Base-by-base conservation (phyloP, 1,140 invertebrate genomes). In the Caenorhabditis briggsae region DNA sequence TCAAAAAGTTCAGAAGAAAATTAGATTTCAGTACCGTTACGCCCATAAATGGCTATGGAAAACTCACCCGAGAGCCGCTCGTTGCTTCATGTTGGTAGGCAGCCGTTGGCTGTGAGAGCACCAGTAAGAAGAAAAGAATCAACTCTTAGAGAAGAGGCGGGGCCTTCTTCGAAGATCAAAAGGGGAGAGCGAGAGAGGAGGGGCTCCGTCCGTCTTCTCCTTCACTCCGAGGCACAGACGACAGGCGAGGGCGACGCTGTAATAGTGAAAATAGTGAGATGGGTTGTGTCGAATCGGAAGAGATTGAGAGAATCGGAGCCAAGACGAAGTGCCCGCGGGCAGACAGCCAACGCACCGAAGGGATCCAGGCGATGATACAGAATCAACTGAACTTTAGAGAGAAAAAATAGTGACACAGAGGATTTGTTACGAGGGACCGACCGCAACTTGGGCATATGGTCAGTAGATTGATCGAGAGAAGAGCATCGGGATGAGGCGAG, bases 51-150 rank as follows among this genome's bases (percentile, higher is more conserved):
- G 70, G 70, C 5, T 16, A 14, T 23, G 43, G 12, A 43, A 50
- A 70, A 70, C 70, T 78, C 14, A 78, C 70, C 70, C 70, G 46
- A 78, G 46, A 78, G 70, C 70, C 46, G 70, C 8, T 78, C 70
- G 70, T 78, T 78, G 70, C 70, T 78, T 78, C 70, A 78, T 78
- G 70, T 20, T 78, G 70, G 70, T 78, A 78, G 46, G 70, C 70
- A 78, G 70, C 70, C 70, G 70, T 53, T 78, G 70, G 70, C 70
- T 78, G 70, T 78, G 70, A 78, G 70, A 78, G 70, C 70, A 50
- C 70, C 70, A 78, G 70, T 78, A 43, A 78, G 70, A 78, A 78
- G 70, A 78, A 50, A 50, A 50, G 70, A 78, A 50, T 78, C 70
- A 50, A 50, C 70, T 78, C 70, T 78, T 78, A 78, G 70, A 18